These are phyloP conservation scores for Sebastes fasciatus DNA, from an alignment of 2,113 vertebrate species.

Conservation along the genomic window DNA sequence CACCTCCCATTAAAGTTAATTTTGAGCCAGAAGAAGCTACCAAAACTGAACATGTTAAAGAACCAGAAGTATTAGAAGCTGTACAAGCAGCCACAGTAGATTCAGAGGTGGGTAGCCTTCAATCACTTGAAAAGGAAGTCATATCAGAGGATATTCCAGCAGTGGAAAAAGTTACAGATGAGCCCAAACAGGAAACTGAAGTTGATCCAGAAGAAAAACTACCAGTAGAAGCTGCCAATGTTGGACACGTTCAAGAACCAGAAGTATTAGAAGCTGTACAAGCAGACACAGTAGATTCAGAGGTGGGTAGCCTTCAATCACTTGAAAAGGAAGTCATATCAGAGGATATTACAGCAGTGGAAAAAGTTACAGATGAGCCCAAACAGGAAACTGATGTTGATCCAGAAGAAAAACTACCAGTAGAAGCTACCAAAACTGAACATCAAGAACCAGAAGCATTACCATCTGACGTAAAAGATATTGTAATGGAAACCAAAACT, in stretches of 20 bases:
- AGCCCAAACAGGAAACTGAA: slow-evolving; percentile 12
- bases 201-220: neutral
- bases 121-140: slow-evolving; percentile 18
- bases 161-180: slow-evolving; percentile 10
- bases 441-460: slow-evolving; percentile 4
- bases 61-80: slow-evolving; percentile 1
- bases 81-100: slow-evolving; percentile 1
- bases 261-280: neutral
- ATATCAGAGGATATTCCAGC: neutral
- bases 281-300: neutral
- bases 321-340: slow-evolving; percentile 10
- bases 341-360: slow-evolving; percentile 1
- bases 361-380: slow-evolving; percentile 14
- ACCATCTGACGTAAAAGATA: neutral
- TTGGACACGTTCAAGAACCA: slow-evolving; percentile 8
- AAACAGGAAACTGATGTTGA: slow-evolving; percentile 1
- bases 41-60: slow-evolving; percentile 4
- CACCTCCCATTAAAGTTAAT: neutral
- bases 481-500: slow-evolving; percentile 1
- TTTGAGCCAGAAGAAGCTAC: neutral
- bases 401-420: slow-evolving; percentile 6
- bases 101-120: neutral
- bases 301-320: neutral
- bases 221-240: neutral
- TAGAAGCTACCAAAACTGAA: neutral